Evolutionary conservation across 1,140 invertebrate species (phyloP).

Genomic region (Hyposmocoma kahamanoa): DNA sequence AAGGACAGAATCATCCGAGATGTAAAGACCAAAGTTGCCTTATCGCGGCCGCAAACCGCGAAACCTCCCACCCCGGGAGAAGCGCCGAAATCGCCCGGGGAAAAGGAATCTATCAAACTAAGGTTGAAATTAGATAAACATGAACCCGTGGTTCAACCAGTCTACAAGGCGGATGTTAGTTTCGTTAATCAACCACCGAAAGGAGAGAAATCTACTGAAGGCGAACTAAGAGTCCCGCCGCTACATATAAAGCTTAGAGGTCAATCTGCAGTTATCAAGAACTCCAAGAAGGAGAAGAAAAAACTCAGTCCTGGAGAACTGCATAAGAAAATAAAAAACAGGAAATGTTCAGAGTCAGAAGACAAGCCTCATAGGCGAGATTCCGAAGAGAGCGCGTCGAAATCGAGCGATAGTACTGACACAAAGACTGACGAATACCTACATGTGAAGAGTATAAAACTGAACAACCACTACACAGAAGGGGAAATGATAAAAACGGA

Average conservation of each 20-base stretch:
- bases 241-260: constrained; percentile 91
- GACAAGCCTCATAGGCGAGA: constrained; percentile 61
- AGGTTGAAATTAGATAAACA: constrained; percentile 88
- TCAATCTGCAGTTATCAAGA: constrained; percentile 89
- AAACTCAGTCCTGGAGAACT: constrained; percentile 72
- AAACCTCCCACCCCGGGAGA: constrained; percentile 52
- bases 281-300: constrained; percentile 84
- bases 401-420: constrained; percentile 48
- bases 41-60: constrained; percentile 39
- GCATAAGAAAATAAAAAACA: constrained; percentile 68
- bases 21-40: constrained; percentile 56
- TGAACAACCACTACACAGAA: constrained; percentile 56
- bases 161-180: constrained; percentile 87
- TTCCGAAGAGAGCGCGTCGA: constrained; percentile 44
- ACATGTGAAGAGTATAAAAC: constrained; percentile 54
- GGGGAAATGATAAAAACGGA: constrained; percentile 46
- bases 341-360: constrained; percentile 62
- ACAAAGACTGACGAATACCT: constrained; percentile 65
- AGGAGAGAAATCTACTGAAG: constrained; percentile 64
- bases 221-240: constrained; percentile 89
- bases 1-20: constrained; percentile 60
- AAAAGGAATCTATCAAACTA: constrained; percentile 87
- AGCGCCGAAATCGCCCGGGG: constrained; percentile 53
- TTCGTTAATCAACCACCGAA: constrained; percentile 72
- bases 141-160: constrained; percentile 82